phyloP scores from a whole-genome alignment of 2,888 invertebrate species.

The Diarsia mendica region DNA sequence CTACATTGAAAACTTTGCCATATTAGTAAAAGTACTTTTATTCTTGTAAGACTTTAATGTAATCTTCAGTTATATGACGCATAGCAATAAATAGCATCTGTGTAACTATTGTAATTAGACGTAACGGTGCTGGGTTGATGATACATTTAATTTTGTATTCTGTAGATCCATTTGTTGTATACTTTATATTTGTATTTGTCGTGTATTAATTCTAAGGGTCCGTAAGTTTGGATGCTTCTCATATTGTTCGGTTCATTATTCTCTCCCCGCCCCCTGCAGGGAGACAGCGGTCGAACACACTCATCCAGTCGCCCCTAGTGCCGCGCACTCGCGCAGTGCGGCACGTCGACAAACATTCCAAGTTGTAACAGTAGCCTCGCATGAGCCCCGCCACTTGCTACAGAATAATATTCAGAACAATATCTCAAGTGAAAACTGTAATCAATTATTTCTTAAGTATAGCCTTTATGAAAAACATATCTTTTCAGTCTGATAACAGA shows the following conservation, averaged over 20 bases:
- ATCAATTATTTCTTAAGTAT: slow-evolving; percentile 87
- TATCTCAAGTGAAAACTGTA: slow-evolving; percentile 83
- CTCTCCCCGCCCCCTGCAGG: slow-evolving; percentile 61
- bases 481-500: slow-evolving; percentile 87
- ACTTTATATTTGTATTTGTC: slow-evolving; percentile 84
- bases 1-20: slow-evolving; percentile 91
- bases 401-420: slow-evolving; percentile 86
- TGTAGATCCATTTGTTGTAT: slow-evolving; percentile 85
- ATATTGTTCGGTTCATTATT: slow-evolving; percentile 88
- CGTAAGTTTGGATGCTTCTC: slow-evolving; percentile 80
- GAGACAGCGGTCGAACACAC: slow-evolving; percentile 44
- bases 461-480: slow-evolving; percentile 88
- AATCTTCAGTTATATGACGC: slow-evolving; percentile 83
- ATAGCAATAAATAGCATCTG: slow-evolving; percentile 84
- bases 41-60: slow-evolving; percentile 87
- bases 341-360: slow-evolving; percentile 87
- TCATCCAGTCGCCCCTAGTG: slow-evolving; percentile 46
- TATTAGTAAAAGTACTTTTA: slow-evolving; percentile 89
- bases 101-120: slow-evolving; percentile 88
- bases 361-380: slow-evolving; percentile 76
- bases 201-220: slow-evolving; percentile 84
- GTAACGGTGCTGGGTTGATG: slow-evolving; percentile 89
- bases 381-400: slow-evolving; percentile 64
- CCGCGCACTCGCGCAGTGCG: slow-evolving; percentile 58
- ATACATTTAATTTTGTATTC: slow-evolving; percentile 86